Evolutionary conservation across 2,797 vertebrate genomes (phyloP).

Genomic region (Vipera latastei): DNA sequence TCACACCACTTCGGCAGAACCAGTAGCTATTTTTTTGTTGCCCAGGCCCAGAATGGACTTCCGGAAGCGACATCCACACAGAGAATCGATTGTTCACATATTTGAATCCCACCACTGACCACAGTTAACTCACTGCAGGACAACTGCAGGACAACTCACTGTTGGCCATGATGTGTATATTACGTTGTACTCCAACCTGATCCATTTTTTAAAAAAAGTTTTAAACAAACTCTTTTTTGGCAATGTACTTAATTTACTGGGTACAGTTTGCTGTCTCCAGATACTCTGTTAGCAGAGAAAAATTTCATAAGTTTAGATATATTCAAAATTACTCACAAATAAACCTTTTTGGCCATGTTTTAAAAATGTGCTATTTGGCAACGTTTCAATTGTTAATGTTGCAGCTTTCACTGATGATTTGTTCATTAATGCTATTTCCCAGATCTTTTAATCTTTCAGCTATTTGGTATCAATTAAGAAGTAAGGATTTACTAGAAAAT

Average conservation of each 20-base stretch:
- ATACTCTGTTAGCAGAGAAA: neutral
- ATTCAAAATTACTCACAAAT: neutral
- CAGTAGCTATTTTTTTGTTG: too few relatives aligned
- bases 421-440: constrained; percentile 23
- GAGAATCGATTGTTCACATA: too few relatives aligned
- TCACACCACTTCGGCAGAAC: too few relatives aligned
- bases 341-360: neutral
- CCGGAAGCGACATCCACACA: too few relatives aligned
- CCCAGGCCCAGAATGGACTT: too few relatives aligned
- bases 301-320: neutral
- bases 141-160: neutral
- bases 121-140: neutral
- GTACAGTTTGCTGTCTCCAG: neutral
- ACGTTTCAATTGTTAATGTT: neutral
- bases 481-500: constrained; percentile 22
- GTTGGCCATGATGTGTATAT: neutral
- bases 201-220: neutral
- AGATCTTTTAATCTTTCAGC: neutral
- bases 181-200: neutral
- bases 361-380: neutral
- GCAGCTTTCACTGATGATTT: constrained; percentile 2
- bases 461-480: constrained; percentile 21
- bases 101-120: too few relatives aligned
- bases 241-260: neutral
- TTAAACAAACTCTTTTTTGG: neutral